Conservation (phyloP, 1,140 invertebrate species). For the Pogonomyrmex barbatus region DNA sequence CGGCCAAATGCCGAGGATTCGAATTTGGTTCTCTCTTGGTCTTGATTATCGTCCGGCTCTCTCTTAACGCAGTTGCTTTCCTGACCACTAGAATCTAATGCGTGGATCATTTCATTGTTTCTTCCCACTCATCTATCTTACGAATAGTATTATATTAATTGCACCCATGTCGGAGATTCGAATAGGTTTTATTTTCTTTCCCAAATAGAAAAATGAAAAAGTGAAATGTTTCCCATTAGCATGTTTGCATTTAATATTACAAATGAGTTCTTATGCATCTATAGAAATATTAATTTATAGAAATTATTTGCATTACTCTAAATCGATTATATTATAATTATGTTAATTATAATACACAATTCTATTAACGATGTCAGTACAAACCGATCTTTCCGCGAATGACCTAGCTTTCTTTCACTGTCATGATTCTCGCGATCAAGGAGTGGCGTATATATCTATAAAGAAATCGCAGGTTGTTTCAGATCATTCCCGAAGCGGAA, state of each 20-base stretch:
- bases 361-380: not conserved
- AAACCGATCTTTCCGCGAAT: not conserved
- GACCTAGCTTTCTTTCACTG: slow-evolving; percentile 6
- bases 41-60: slow-evolving; percentile 68
- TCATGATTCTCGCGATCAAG: slow-evolving; percentile 29
- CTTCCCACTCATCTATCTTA: not conserved
- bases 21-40: slow-evolving; percentile 53
- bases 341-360: not conserved
- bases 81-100: not conserved
- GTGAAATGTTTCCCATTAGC: not conserved
- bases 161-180: not conserved
- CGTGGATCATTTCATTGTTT: not conserved
- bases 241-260: not conserved
- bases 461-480: not conserved
- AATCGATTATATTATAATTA: not conserved
- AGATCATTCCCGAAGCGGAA: slow-evolving; percentile 35
- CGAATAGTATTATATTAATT: not conserved
- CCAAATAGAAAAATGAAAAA: not conserved
- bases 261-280: not conserved
- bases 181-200: not conserved
- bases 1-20: slow-evolving; percentile 64
- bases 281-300: not conserved
- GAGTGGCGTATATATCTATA: not conserved
- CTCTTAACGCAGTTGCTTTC: slow-evolving; percentile 7
- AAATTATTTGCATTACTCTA: not conserved